Evolutionary conservation across 2,113 vertebrate genomes (phyloP).

Genomic region (Xenopus tropicalis): UCB_Xtro_10.0 CM004447.2:130423501-130424000

Average conservation of each 20-base stretch:
- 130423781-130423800: constrained; percentile 49
- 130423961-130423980: constrained; percentile 22
- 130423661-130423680: constrained; percentile 16
- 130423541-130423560: constrained; percentile 34
- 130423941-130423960: constrained; percentile 39
- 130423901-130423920: constrained; percentile 51
- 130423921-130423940: constrained; percentile 30
- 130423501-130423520: constrained; percentile 34
- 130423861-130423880: constrained; percentile 22
- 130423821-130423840: constrained; percentile 48
- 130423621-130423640: constrained; percentile 47
- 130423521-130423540: constrained; percentile 24
- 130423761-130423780: constrained; percentile 47
- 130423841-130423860: constrained; percentile 36
- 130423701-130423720: constrained; percentile 46
- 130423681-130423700: constrained; percentile 48
- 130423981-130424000: constrained; percentile 27
- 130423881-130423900: constrained; percentile 24
- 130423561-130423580: constrained; percentile 44
- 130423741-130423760: constrained; percentile 46
- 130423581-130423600: constrained; percentile 20
- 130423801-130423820: constrained; percentile 45
- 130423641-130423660: constrained; percentile 44
- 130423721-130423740: constrained; percentile 46
- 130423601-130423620: constrained; percentile 47